Conservation (phyloP, 92 coral and sea anemone species). For the Porites rus region DNA sequence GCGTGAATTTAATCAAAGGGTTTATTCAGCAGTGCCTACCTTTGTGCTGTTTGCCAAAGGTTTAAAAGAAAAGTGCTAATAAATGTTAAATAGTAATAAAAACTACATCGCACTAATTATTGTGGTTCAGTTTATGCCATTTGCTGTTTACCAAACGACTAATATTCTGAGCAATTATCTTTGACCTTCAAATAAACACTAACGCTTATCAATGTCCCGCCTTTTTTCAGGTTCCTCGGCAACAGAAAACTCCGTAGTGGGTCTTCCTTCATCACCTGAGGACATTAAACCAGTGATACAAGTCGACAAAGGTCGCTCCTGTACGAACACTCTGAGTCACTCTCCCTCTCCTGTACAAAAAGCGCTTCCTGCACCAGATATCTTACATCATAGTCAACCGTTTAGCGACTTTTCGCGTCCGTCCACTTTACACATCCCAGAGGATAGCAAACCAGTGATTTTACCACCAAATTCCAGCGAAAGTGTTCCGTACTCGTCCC, state of each 20-base stretch:
- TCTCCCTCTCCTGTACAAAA: slow-evolving; percentile 31
- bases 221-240: slow-evolving; percentile 18
- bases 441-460: slow-evolving; percentile 75
- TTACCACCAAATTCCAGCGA: slow-evolving; percentile 64
- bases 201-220: too few relatives aligned
- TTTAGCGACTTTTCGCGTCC: slow-evolving; percentile 60
- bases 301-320: slow-evolving; percentile 32
- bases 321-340: slow-evolving; percentile 23
- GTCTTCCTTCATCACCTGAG: slow-evolving; percentile 30
- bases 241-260: slow-evolving; percentile 1
- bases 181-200: too few relatives aligned
- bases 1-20: too few relatives aligned
- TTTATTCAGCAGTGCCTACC: too few relatives aligned
- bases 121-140: background rate
- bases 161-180: too few relatives aligned
- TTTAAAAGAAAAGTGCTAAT: too few relatives aligned
- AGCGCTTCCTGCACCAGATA: slow-evolving; percentile 18
- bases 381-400: slow-evolving; percentile 50
- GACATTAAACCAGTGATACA: slow-evolving; percentile 46
- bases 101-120: too few relatives aligned
- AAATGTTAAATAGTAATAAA: too few relatives aligned
- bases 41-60: too few relatives aligned
- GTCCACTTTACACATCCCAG: slow-evolving; percentile 65
- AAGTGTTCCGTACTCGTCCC: slow-evolving; percentile 54
- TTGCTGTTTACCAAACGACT: background rate